Evolutionary conservation across 2,113 vertebrate species (phyloP).

Genomic region (Willisornis vidua): DNA sequence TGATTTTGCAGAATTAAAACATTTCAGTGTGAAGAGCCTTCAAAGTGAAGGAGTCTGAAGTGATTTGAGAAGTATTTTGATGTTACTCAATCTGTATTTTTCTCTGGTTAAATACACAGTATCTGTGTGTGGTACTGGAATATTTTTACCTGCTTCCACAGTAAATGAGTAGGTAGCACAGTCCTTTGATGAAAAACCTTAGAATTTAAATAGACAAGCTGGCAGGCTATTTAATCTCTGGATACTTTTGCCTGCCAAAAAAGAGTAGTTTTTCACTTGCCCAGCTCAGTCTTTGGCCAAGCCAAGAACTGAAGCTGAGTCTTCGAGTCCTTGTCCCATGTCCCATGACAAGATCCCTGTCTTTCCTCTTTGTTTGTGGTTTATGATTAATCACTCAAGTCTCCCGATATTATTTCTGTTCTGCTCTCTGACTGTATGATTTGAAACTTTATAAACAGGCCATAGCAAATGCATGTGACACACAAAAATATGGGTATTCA

Average conservation of each 20-base stretch:
- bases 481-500: conserved; percentile 58
- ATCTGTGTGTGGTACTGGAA: background rate
- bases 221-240: conserved; percentile 19
- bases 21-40: background rate
- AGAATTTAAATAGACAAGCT: conserved; percentile 21
- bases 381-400: conserved; percentile 32
- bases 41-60: background rate
- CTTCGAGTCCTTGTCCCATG: conserved; percentile 3
- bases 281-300: background rate
- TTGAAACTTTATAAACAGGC: conserved; percentile 56
- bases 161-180: background rate
- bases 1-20: conserved; percentile 27
- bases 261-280: conserved; percentile 25
- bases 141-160: background rate
- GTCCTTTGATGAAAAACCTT: background rate
- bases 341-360: conserved; percentile 26
- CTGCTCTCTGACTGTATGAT: conserved; percentile 28
- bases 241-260: background rate
- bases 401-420: conserved; percentile 53
- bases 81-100: background rate
- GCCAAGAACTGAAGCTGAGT: background rate
- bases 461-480: conserved; percentile 39
- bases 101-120: background rate
- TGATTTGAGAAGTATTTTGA: background rate
- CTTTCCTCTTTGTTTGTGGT: background rate